Base-by-base conservation (phyloP, 2,113 vertebrate genomes). In the Tragelaphus scriptus region DNA sequence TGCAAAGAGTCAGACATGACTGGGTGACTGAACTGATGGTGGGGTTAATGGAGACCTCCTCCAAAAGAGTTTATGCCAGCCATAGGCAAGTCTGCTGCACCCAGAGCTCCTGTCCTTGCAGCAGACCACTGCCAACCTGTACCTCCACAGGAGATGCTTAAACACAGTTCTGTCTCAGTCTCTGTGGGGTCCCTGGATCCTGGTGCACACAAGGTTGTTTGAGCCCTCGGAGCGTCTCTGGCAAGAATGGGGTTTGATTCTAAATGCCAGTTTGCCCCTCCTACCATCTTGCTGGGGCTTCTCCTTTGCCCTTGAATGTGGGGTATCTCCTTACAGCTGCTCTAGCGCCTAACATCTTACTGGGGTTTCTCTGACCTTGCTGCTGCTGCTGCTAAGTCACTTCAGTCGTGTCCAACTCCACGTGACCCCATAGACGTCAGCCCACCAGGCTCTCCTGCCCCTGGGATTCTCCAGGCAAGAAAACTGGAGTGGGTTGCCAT, bases 1-100 rank as follows among this genome's bases (percentile, higher is more conserved):
- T 0, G 0, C 19, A 75, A 71, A 75, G 10, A 40, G 21, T 75
- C 21, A 21, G 68, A 75, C 36, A 75, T 0, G 2, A 40, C 36
- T 75, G 9, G 25, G 19, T 0, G 5, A 75, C 19, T 23, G 68
- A 40, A 68, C 4, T 36, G 65, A 36, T 36, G 16, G 17, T 68
- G 32, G 63, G 63, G 30, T 65, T 65, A 65, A 65, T 68, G 17
- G n/a, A 0, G 17, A 68, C 32, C 16, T n/a, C 32, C 32, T 68
- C 32, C 65, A 68, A 36, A 32, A 68, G 65, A 68, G 32, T 17
- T 68, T 68, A 68, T 36, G 32, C 65, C 17, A 68, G 32, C 17
- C 17, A 68, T 68, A 36, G 16, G 17, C 65, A 68, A 36, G 17
- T 68, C 16, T 36, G 16, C 16, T 68, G 65, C 32, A 68, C 65